phyloP scores from a whole-genome alignment of 2,113 vertebrate species.

The Hyaena hyaena region DNA sequence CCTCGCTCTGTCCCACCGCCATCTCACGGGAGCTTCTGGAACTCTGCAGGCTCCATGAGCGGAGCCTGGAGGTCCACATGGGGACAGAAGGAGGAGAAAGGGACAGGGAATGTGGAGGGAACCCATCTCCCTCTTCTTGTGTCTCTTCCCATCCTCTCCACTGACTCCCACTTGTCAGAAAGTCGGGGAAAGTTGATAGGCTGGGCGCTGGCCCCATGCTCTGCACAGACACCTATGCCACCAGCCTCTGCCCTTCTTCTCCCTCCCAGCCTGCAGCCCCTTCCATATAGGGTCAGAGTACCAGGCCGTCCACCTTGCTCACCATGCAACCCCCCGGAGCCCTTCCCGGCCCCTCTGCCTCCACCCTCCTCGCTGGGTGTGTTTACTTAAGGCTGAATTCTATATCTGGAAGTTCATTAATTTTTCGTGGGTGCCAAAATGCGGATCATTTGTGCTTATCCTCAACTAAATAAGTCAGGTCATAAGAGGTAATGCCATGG shows the following conservation, averaged over 20 bases:
- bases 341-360: not conserved
- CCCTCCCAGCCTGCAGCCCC: not conserved
- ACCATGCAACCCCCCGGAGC: not conserved
- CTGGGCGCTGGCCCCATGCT: not conserved
- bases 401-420: conserved; percentile 84
- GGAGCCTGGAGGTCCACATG: no score
- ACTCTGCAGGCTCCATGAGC: not conserved
- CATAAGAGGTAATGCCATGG: conserved; percentile 92
- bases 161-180: not conserved
- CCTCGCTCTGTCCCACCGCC: not conserved
- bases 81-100: not conserved
- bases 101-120: not conserved
- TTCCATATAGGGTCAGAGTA: not conserved
- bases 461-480: conserved; percentile 88
- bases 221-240: not conserved
- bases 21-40: not conserved
- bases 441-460: conserved; percentile 83
- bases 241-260: not conserved
- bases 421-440: conserved; percentile 79
- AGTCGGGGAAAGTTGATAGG: no score
- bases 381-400: conserved; percentile 81
- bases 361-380: conserved; percentile 6
- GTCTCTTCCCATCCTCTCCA: not conserved
- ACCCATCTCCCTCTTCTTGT: not conserved
- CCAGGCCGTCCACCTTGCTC: not conserved